Conservation (phyloP, 2,113 vertebrate genomes). For the Zingel zingel region DNA sequence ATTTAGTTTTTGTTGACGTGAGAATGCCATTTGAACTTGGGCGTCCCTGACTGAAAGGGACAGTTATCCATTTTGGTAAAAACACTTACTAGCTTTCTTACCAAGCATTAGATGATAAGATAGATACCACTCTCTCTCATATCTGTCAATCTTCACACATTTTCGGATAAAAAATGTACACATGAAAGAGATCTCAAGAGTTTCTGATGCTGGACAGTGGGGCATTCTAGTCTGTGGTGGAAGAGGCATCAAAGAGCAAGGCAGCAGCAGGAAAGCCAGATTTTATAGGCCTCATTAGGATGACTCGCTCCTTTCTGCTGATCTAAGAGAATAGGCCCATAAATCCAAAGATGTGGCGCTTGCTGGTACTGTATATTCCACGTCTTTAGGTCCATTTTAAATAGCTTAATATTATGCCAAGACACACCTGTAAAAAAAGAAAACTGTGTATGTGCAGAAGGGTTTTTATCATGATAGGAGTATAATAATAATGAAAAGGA, state of each 20-base stretch:
- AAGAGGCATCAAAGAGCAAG: constrained; percentile 61
- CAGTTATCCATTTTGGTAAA: background rate
- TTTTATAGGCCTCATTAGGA: constrained; percentile 71
- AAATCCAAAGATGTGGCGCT: constrained; percentile 17
- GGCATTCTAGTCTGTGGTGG: background rate
- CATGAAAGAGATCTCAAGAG: background rate
- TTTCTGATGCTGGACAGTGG: background rate
- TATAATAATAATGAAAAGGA: background rate
- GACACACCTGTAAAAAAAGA: background rate
- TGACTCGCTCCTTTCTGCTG: constrained; percentile 48
- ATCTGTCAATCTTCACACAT: too few relatives aligned
- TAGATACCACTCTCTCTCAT: background rate
- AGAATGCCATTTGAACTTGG: background rate
- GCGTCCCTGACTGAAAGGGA: background rate
- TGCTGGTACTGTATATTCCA: background rate
- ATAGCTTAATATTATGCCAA: too few relatives aligned
- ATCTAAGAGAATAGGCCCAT: constrained; percentile 34
- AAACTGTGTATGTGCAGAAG: background rate
- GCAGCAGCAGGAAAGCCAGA: constrained; percentile 52
- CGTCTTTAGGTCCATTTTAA: background rate
- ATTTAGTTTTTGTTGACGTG: background rate
- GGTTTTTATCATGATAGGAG: background rate
- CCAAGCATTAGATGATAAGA: background rate
- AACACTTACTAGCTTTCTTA: background rate
- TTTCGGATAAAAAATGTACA: too few relatives aligned